phyloP scores from a whole-genome alignment of 1,140 invertebrate species.

The Nasonia giraulti region DNA sequence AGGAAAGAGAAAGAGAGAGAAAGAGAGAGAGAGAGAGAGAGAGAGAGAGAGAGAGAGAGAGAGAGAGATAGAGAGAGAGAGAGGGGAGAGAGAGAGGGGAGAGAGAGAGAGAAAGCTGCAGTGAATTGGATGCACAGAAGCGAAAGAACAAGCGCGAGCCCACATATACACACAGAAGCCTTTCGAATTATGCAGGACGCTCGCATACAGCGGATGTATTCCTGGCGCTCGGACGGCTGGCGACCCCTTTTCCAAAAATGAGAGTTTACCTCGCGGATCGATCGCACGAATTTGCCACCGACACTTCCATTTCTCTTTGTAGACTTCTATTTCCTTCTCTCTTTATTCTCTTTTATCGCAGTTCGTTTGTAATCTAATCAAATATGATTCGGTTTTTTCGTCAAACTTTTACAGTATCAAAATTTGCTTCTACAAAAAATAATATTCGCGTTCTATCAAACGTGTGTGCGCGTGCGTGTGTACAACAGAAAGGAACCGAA shows the following conservation, averaged over 20 bases:
- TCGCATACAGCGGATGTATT: neutral
- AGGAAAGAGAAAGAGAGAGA: neutral
- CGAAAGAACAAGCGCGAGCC: neutral
- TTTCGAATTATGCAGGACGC: conserved; percentile 27
- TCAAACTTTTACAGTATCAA: too few relatives aligned
- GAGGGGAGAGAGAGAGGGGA: neutral
- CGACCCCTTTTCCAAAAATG: conserved; percentile 39
- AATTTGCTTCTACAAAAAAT: too few relatives aligned
- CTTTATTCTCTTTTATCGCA: neutral
- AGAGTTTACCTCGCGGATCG: conserved; percentile 2
- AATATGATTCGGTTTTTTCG: neutral
- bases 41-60: neutral
- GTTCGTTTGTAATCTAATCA: neutral
- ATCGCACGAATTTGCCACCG: conserved; percentile 1
- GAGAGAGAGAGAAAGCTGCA: neutral
- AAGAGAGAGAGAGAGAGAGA: neutral
- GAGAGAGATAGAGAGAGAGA: neutral
- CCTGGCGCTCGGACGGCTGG: neutral
- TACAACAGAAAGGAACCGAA: too few relatives aligned
- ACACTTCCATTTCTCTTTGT: conserved; percentile 22
- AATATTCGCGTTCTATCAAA: too few relatives aligned
- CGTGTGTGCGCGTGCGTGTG: too few relatives aligned
- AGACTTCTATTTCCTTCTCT: neutral
- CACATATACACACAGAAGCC: neutral
- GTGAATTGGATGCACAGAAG: conserved; percentile 12